A percentile compares a stretch with the other conserved stretches of the same genome.
phyloP scores from a whole-genome alignment of 92 coral and sea anemone genomes.

The Parazoanthus atlanticus region DNA sequence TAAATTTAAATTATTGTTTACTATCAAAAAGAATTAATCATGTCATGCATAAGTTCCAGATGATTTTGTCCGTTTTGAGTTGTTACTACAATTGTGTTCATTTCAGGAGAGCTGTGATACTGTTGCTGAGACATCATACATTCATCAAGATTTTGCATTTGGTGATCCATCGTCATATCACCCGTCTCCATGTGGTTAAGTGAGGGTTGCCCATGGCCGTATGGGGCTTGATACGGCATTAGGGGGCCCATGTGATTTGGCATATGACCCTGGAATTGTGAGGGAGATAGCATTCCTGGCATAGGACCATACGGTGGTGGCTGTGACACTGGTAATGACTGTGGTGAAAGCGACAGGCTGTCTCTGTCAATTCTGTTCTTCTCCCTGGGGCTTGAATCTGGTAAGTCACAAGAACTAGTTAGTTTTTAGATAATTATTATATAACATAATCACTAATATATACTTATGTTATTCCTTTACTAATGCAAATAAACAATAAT shows the following conservation, averaged over 20 bases:
- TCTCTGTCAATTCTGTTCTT: slow-evolving; percentile 81
- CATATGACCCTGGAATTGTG: slow-evolving; percentile 83
- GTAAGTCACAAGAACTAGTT: not conserved
- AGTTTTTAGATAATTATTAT: not conserved
- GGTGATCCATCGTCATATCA: slow-evolving; percentile 77
- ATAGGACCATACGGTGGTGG: slow-evolving; percentile 72
- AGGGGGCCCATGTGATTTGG: slow-evolving; percentile 90
- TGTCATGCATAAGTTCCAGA: slow-evolving; percentile 99
- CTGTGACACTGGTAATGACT: slow-evolving; percentile 83
- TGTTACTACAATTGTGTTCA: slow-evolving; percentile 80
- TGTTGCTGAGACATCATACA: slow-evolving; percentile 86
- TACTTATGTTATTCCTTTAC: not conserved
- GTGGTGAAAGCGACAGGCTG: slow-evolving; percentile 77
- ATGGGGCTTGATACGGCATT: slow-evolving; percentile 79
- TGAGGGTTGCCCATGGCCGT: slow-evolving; percentile 67
- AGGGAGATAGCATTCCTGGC: slow-evolving; percentile 80
- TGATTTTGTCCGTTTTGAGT: slow-evolving; percentile 99
- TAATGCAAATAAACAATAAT: too few relatives aligned
- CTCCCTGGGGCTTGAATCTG: slow-evolving; percentile 89
- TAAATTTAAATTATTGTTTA: not conserved
- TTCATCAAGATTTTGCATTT: slow-evolving; percentile 87
- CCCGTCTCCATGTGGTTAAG: slow-evolving; percentile 89
- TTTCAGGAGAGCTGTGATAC: slow-evolving; percentile 81
- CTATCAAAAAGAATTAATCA: slow-evolving; percentile 93
- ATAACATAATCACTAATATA: not conserved